These are phyloP conservation scores for Campaea margaritaria DNA, from an alignment of 2,888 invertebrate species.

Conservation along the genomic window DNA sequence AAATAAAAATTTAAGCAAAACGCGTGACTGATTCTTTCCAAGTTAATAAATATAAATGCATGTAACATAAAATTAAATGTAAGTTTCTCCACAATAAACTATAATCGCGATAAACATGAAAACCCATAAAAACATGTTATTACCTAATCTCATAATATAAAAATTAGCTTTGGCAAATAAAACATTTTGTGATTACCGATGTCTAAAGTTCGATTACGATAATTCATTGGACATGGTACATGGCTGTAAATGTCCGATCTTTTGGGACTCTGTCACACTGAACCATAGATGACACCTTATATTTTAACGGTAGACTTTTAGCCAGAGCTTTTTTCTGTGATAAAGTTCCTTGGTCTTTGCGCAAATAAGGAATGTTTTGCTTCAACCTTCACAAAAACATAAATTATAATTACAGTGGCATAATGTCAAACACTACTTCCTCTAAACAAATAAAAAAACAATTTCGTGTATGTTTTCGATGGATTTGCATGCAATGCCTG, in stretches of 20 bases:
- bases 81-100: slow-evolving; percentile 45
- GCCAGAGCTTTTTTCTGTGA: neutral
- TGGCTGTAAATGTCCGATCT: slow-evolving; percentile 3
- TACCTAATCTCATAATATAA: slow-evolving; percentile 54
- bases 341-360: slow-evolving; percentile 10
- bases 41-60: slow-evolving; percentile 25
- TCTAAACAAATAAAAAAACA: slow-evolving; percentile 21
- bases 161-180: slow-evolving; percentile 63
- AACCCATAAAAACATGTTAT: slow-evolving; percentile 46
- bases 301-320: neutral
- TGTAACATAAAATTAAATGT: slow-evolving; percentile 38
- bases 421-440: slow-evolving; percentile 33
- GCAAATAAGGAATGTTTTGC: slow-evolving; percentile 3
- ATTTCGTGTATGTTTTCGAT: slow-evolving; percentile 12
- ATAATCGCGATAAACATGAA: slow-evolving; percentile 52
- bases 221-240: slow-evolving; percentile 47
- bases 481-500: slow-evolving; percentile 10
- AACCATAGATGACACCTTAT: neutral
- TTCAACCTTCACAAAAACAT: slow-evolving; percentile 29
- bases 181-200: slow-evolving; percentile 53
- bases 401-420: slow-evolving; percentile 36
- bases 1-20: slow-evolving; percentile 12
- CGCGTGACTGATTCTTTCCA: slow-evolving; percentile 31
- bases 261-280: slow-evolving; percentile 17
- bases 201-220: slow-evolving; percentile 45